Evolutionary conservation across 1,140 invertebrate genomes (phyloP), one percentile per base, ranked within the genome.

Genomic region (Leucophenga varia): DNA sequence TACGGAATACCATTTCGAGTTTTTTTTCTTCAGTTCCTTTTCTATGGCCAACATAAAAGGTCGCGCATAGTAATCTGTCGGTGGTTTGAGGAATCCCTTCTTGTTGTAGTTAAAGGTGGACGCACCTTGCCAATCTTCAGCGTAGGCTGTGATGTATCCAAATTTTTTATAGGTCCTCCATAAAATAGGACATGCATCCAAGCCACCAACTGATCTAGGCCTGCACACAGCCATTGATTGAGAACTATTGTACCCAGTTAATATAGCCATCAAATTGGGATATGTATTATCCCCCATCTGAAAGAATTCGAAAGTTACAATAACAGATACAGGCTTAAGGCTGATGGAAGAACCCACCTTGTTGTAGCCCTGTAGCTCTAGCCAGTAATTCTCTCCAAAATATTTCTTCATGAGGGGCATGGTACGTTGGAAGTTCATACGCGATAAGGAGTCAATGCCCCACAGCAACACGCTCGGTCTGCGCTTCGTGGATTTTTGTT

Each of bases 61-160:
- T 25, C 88, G 76, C 20, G 86, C 78, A 52, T 92, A 93, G 56
- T 90, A 91, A 73, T 94, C 89, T 0, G 88, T 90, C 0, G 93
- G 91, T 9, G 82, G 82, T 10, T 82, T 76, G 1, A 80, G 75
- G 70, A 95, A 95, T 1, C 92, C 92, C 16, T 76, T 76, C 59
- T 86, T 87, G 3, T 81, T 57, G 69, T 87, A 93, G 73, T 92
- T 91, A 59, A 93, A 95, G 1, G 88, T 87, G 2, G 85, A 84
- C 28, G 89, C 84, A 5, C 72, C 67, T 0, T 82, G 80, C 25
- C 79, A 77, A 65, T 95, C 92, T 78, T 95, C 92, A 0, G 81
- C 86, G 47, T 87, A 88, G 1, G 84, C 84, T 0, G 93, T 94
- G 1, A 82, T 78, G 60, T 88, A 94, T 0, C 86, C 86, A 7